phyloP scores from a whole-genome alignment of 2,797 vertebrate species.

The Lacerta agilis region DNA sequence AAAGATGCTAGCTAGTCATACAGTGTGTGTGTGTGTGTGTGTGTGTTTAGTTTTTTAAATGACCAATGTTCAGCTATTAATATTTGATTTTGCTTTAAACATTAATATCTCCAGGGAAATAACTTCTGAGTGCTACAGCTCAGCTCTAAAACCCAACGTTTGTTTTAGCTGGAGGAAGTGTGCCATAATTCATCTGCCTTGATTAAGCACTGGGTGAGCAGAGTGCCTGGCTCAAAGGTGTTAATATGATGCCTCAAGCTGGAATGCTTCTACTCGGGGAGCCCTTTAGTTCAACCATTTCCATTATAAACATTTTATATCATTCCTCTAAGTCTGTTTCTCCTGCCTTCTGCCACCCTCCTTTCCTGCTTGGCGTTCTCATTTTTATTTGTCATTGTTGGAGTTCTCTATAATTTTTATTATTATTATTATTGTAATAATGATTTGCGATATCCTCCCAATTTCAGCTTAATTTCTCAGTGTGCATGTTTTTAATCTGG shows the following conservation, averaged over 20 bases:
- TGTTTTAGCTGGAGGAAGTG: slow-evolving; percentile 61
- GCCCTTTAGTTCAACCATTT: slow-evolving; percentile 49
- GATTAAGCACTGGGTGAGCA: slow-evolving; percentile 45
- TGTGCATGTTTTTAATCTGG: slow-evolving; percentile 44
- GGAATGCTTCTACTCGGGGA: slow-evolving; percentile 45
- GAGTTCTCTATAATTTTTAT: slow-evolving; percentile 46
- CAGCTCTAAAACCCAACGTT: slow-evolving; percentile 58
- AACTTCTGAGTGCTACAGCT: slow-evolving; percentile 18
- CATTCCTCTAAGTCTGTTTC: slow-evolving; percentile 40
- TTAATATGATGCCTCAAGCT: slow-evolving; percentile 49
- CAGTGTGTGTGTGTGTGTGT: neutral
- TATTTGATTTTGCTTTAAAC: slow-evolving; percentile 32
- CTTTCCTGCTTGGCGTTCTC: slow-evolving; percentile 42
- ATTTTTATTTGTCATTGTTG: slow-evolving; percentile 37
- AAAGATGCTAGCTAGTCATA: slow-evolving; percentile 42
- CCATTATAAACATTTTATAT: slow-evolving; percentile 32
- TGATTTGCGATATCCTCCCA: slow-evolving; percentile 54
- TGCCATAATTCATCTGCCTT: slow-evolving; percentile 37
- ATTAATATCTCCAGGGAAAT: slow-evolving; percentile 44
- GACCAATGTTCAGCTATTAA: slow-evolving; percentile 59
- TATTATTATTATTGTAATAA: slow-evolving; percentile 53
- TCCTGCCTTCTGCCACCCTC: slow-evolving; percentile 6
- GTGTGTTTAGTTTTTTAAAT: slow-evolving; percentile 38
- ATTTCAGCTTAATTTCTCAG: slow-evolving; percentile 22
- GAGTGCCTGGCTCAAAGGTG: slow-evolving; percentile 30